phyloP scores from a whole-genome alignment of 2,797 vertebrate genomes.

The Mormyrops attenuatus region DNA sequence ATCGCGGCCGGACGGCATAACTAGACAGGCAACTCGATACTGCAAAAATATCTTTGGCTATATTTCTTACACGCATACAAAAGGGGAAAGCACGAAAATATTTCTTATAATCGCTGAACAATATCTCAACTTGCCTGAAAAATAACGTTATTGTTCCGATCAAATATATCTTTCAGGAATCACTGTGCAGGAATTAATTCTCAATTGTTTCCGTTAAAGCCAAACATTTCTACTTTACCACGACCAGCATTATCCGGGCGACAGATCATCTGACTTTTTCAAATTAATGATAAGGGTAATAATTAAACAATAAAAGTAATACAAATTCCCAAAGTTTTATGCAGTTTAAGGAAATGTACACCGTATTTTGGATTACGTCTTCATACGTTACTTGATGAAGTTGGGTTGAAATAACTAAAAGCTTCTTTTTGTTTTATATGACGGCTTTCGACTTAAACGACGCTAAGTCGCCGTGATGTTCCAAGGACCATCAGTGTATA shows the following conservation, averaged over 20 bases:
- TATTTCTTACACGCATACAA: not conserved
- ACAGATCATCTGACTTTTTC: not conserved
- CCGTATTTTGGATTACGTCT: not conserved
- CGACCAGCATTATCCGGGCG: not conserved
- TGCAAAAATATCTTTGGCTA: not conserved
- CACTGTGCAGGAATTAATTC: not conserved
- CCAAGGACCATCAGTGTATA: not conserved
- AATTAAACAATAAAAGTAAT: not conserved
- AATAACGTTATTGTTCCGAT: not conserved
- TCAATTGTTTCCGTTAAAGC: not conserved
- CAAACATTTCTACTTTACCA: not conserved
- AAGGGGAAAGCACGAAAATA: not conserved
- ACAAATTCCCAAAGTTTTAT: not conserved
- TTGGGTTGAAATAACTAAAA: not conserved
- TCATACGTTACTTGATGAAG: not conserved
- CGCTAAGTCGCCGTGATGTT: not conserved
- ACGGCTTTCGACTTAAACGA: not conserved
- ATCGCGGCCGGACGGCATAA: not conserved
- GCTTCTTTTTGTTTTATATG: not conserved
- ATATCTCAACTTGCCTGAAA: not conserved
- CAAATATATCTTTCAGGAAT: not conserved
- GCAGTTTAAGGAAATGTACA: not conserved
- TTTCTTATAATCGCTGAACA: not conserved
- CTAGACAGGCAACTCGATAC: not conserved
- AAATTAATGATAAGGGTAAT: not conserved